A percentile compares a stretch with the other conserved stretches of the same genome.
Conservation (phyloP, 2,113 vertebrate species). For the Neodontobutis hainanensis region DNA sequence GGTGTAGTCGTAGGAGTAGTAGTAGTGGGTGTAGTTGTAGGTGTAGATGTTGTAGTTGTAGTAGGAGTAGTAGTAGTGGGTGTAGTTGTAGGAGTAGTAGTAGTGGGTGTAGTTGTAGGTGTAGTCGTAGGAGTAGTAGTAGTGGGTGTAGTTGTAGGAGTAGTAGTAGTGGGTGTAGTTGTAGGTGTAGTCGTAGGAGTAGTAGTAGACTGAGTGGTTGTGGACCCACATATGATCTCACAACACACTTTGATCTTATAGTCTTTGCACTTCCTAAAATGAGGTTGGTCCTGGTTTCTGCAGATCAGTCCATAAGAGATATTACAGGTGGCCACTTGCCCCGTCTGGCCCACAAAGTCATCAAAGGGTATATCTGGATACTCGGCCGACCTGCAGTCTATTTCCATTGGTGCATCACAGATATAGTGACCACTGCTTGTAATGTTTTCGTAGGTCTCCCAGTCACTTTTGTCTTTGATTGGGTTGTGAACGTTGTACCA, state of each 20-base stretch:
- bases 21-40: background rate
- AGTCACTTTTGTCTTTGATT: conserved; percentile 28
- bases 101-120: background rate
- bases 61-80: background rate
- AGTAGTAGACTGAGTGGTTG: background rate
- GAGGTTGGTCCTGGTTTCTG: conserved; percentile 40
- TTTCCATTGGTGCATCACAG: conserved; percentile 12
- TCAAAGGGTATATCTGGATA: background rate
- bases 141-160: background rate
- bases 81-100: background rate
- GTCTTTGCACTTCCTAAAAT: conserved; percentile 38
- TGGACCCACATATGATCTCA: accelerated
- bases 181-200: background rate
- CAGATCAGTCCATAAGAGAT: conserved; percentile 35
- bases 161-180: background rate
- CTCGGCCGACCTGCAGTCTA: conserved; percentile 22
- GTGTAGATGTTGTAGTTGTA: background rate
- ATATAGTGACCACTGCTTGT: conserved; percentile 26
- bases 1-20: no score
- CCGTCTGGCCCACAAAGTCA: background rate
- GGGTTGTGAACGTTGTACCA: conserved; percentile 60
- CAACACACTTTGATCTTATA: conserved; percentile 63
- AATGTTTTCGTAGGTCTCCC: conserved; percentile 66
- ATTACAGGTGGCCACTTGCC: conserved; percentile 50
- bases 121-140: background rate